Evolutionary conservation across 1,140 invertebrate species (phyloP).

Genomic region (Belonocnema kinseyi): DNA sequence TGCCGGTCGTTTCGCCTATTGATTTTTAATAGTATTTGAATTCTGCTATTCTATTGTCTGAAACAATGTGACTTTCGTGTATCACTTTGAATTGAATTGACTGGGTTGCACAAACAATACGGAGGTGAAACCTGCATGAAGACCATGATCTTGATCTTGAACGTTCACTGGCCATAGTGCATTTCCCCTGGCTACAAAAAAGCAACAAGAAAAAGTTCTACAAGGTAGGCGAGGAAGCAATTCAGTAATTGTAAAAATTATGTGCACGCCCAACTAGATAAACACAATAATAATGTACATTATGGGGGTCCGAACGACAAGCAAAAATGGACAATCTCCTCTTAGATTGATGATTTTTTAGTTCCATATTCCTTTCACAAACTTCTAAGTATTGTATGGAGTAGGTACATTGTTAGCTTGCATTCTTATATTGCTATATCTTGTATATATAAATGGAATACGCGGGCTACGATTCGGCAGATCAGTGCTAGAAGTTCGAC

Average conservation of each 20-base stretch:
- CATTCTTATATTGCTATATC: slow-evolving; percentile 54
- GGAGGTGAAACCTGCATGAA: slow-evolving; percentile 19
- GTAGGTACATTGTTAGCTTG: slow-evolving; percentile 50
- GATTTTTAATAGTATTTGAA: neutral
- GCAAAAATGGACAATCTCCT: slow-evolving; percentile 38
- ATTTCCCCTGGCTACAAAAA: slow-evolving; percentile 4
- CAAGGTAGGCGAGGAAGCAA: neutral
- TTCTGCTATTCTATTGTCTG: neutral
- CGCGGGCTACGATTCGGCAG: slow-evolving; percentile 43
- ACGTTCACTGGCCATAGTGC: slow-evolving; percentile 21
- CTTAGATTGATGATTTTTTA: slow-evolving; percentile 43
- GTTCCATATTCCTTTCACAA: slow-evolving; percentile 44
- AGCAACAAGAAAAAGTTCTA: slow-evolving; percentile 11
- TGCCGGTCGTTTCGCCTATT: too few relatives aligned
- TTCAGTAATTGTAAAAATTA: slow-evolving; percentile 1
- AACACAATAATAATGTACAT: slow-evolving; percentile 18
- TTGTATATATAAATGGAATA: slow-evolving; percentile 55
- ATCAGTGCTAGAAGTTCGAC: slow-evolving; percentile 43
- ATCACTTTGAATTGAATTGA: neutral
- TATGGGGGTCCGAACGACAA: neutral
- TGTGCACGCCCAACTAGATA: slow-evolving; percentile 3
- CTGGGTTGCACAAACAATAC: slow-evolving; percentile 3
- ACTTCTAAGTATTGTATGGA: slow-evolving; percentile 2
- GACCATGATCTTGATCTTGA: slow-evolving; percentile 57
- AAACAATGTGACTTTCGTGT: neutral